Conservation (phyloP, 1,140 invertebrate genomes). For the Monochamus saltuarius region DNA sequence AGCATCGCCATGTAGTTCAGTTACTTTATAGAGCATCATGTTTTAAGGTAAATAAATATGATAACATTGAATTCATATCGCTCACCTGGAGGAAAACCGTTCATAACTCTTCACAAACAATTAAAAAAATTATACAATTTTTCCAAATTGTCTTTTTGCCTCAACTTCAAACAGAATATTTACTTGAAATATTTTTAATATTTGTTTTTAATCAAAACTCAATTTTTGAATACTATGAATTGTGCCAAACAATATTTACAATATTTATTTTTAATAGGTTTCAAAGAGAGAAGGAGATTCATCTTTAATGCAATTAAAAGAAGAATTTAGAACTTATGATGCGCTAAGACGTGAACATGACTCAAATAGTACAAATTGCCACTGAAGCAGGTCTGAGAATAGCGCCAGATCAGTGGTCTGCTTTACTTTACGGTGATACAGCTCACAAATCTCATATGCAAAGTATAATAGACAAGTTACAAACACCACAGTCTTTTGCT, state of each 20-base stretch:
- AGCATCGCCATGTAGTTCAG: conserved; percentile 98
- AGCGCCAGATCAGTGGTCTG: conserved; percentile 98
- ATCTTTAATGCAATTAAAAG: conserved; percentile 97
- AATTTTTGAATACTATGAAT: neutral
- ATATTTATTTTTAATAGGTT: conserved; percentile 62
- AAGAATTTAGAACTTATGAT: conserved; percentile 96
- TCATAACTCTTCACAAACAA: too few relatives aligned
- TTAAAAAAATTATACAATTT: too few relatives aligned
- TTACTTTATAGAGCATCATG: conserved; percentile 95
- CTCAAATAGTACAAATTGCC: conserved; percentile 97
- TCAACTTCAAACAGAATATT: too few relatives aligned
- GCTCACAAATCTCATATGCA: conserved; percentile 99
- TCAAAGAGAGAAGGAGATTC: conserved; percentile 97
- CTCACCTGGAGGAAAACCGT: too few relatives aligned
- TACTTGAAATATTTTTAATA: too few relatives aligned
- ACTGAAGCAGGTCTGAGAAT: conserved; percentile 95
- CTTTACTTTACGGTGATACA: conserved; percentile 92
- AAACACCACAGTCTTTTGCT: conserved; percentile 88
- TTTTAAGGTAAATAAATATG: conserved; percentile 77
- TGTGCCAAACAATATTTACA: neutral
- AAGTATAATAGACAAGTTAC: conserved; percentile 93
- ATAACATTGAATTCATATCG: neutral
- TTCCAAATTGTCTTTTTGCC: too few relatives aligned
- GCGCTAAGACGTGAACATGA: conserved; percentile 92
- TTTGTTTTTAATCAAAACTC: too few relatives aligned